Evolutionary conservation across 2,888 invertebrate genomes (phyloP), one percentile per base, ranked within the genome.

Genomic region (Poecilus cupreus): DNA sequence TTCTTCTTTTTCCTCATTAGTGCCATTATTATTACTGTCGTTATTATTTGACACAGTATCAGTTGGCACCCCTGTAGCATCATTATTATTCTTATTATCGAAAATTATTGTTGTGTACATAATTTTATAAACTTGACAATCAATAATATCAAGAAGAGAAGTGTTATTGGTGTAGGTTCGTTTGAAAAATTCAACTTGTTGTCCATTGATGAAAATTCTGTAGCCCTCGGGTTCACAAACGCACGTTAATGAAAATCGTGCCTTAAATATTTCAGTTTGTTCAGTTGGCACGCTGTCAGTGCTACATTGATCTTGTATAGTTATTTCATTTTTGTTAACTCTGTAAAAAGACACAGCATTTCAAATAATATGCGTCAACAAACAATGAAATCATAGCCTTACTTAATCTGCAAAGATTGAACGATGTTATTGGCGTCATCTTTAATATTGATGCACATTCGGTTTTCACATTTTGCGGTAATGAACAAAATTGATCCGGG

Each of bases 401-500:
- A 60, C 60, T 26, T 60, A 13, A 60, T 24, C 22, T 60, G n/a
- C 5, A 60, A 60, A 60, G 24, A 11, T 60, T 60, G 60, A 13
- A 60, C 60, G 6, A 60, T 0, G 13, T 22, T 32, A 6, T 60
- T 60, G 22, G n/a, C 26, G 24, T 26, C 26, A 60, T 60, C 26
- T 13, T 26, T 60, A n/a, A 60, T 22, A 5, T 22, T 60, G 26
- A 60, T 26, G 6, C 60, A 60, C 60, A 60, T 13, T 26, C 26
- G 22, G 13, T 60, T 60, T 60, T 60, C 60, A 60, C 60, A 60
- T 13, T 26, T 3, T 26, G 60, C 60, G 1, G 60, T 60, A 60
- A 60, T n/a, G 13, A 26, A 60, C 26, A 60, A 26, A 60, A 60
- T 60, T n/a, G 60, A 60, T 60, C 60, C 60, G 26, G 60, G 60